Conservation (phyloP, 2,113 vertebrate genomes). For the Zosterops pallidus region DNA sequence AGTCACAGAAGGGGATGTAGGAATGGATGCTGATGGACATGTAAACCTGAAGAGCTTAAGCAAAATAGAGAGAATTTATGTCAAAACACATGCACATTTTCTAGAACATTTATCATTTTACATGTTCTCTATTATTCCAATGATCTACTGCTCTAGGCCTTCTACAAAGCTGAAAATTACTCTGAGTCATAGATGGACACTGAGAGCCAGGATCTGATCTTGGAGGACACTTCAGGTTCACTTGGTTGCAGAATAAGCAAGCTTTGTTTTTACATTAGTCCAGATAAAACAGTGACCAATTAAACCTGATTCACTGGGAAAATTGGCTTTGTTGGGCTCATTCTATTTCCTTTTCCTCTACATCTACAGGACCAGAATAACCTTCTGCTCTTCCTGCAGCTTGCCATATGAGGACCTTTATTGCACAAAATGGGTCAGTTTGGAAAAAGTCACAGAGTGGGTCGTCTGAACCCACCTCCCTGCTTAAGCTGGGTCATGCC, state of each 20-base stretch:
- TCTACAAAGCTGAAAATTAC: neutral
- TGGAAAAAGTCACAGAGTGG: too few species aligned
- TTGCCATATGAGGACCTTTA: neutral
- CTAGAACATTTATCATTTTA: neutral
- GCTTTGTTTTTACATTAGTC: neutral
- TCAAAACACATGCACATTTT: neutral
- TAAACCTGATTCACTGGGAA: neutral
- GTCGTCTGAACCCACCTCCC: neutral
- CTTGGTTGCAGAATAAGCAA: neutral
- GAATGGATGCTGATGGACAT: neutral
- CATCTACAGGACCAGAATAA: neutral
- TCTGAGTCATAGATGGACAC: neutral
- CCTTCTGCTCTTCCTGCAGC: neutral
- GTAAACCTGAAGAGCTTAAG: neutral
- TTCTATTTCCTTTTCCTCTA: neutral
- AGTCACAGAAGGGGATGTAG: neutral
- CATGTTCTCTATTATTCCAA: rapidly evolving
- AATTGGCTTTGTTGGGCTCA: rapidly evolving
- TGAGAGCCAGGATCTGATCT: neutral
- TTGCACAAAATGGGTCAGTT: too few species aligned
- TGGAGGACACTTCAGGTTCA: neutral
- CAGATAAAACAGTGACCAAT: neutral
- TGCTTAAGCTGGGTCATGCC: too few species aligned
- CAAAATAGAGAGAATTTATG: neutral
- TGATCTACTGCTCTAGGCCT: neutral